A percentile compares a stretch with the other conserved stretches of the same genome.
Conservation (phyloP, 2,797 vertebrate genomes). For the Momotus momota region DNA sequence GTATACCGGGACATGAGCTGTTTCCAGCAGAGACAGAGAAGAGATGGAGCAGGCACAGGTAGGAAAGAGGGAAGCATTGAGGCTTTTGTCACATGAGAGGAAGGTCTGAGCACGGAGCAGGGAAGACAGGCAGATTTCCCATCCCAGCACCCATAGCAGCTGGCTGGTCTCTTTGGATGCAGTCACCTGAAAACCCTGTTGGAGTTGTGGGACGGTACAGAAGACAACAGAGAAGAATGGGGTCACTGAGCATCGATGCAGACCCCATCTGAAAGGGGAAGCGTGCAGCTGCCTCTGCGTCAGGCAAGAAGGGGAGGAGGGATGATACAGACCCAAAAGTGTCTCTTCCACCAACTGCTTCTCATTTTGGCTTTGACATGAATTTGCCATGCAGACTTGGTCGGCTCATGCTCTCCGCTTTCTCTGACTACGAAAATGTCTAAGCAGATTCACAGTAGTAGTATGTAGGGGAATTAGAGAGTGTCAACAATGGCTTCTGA, state of each 20-base stretch:
- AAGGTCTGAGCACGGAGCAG: background rate
- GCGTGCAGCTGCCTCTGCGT: background rate
- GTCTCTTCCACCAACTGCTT: background rate
- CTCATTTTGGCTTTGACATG: background rate
- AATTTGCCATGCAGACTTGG: background rate
- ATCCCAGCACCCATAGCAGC: background rate
- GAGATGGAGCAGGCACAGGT: background rate
- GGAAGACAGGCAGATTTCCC: background rate
- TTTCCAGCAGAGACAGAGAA: background rate
- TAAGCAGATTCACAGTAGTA: constrained; percentile 43
- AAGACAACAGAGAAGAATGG: constrained; percentile 13
- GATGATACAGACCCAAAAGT: background rate
- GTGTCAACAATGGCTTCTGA: constrained; percentile 10
- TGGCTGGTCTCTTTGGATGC: background rate
- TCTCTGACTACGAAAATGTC: constrained; percentile 19
- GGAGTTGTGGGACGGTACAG: fast-evolving
- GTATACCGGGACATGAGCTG: background rate
- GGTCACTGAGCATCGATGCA: background rate
- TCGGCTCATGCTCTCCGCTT: background rate
- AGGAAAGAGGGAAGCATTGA: background rate
- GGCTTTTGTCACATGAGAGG: background rate
- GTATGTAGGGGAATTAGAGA: constrained; percentile 27
- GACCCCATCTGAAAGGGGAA: background rate
- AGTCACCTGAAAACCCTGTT: constrained; percentile 37
- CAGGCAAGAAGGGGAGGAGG: background rate